Base-by-base conservation (phyloP, 1,140 invertebrate species). In the Agrypnia vestita region DNA sequence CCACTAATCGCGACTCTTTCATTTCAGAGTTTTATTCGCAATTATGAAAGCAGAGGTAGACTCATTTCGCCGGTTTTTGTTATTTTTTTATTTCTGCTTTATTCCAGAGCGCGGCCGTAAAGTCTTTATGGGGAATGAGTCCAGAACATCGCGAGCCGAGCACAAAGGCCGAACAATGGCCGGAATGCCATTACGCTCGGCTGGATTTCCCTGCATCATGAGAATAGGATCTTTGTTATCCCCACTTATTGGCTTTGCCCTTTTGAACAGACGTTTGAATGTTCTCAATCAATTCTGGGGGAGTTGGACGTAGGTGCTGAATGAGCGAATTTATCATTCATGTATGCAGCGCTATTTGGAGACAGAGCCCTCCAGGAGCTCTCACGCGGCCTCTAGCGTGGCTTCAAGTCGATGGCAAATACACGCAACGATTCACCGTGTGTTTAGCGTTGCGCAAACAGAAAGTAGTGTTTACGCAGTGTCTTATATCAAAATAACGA, bases 191-290 rank as follows among this genome's bases (percentile, higher is more conserved):
- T 79, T 73, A 56, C 78, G 78, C 78, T 46, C 19, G 51, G 21
- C 25, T 73, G 78, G 69, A 43, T 47, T 46, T 51, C 76, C 76
- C 25, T 78, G 59, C 74, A 76, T 76, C 49, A 73, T 62, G 78
- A 72, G 51, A 73, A 73, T 56, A 61, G 78, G 69, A 78, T 78
- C 78, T 79, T 79, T 79, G 78, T 79, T 59, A 72, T 73, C 46
- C 71, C 64, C 69, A 62, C 53, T 56, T 56, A 56, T 56, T 56
- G 53, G 53, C 53, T 56, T 15, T 56, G 10, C 11, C 53, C 53
- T 56, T 56, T 17, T 56, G 53, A 56, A n/a, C 53, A 56, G 53
- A 56, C 53, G n/a, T 56, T 56, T 56, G 53, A 17, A 17, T 17
- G 53, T 56, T 56, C 17, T 56, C 53, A 56, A 56, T 56, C 53